Conservation (phyloP, 2,113 vertebrate genomes). For the Peromyscus polionotus region DNA sequence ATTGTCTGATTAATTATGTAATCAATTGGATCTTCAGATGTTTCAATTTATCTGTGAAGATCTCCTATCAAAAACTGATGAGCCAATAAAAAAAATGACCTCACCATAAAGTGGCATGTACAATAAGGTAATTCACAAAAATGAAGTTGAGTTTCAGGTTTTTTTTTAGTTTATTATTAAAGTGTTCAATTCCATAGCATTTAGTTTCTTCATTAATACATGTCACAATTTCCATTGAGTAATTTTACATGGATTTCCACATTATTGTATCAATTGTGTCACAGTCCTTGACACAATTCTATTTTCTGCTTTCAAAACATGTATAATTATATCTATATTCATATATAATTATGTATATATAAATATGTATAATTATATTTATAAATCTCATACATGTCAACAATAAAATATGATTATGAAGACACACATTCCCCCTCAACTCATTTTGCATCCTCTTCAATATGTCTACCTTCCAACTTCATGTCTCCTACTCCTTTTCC, state of each 20-base stretch:
- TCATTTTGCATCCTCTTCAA: not conserved
- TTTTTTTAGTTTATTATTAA: not conserved
- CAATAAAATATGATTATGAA: not conserved
- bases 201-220: not conserved
- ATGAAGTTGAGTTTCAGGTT: not conserved
- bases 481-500: not conserved
- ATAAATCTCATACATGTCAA: not conserved
- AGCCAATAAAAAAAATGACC: not conserved
- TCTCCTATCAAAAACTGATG: not conserved
- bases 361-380: not conserved
- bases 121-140: not conserved
- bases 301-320: not conserved
- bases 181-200: not conserved
- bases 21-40: not conserved
- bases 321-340: not conserved
- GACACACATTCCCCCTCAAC: not conserved
- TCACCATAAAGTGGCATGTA: not conserved
- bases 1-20: not conserved
- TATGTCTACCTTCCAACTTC: not conserved
- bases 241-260: not conserved
- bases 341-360: no score
- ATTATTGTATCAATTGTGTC: not conserved
- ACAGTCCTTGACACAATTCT: not conserved
- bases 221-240: not conserved
- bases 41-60: not conserved